phyloP scores from a whole-genome alignment of 2,888 invertebrate genomes.

The Timema podura region DNA sequence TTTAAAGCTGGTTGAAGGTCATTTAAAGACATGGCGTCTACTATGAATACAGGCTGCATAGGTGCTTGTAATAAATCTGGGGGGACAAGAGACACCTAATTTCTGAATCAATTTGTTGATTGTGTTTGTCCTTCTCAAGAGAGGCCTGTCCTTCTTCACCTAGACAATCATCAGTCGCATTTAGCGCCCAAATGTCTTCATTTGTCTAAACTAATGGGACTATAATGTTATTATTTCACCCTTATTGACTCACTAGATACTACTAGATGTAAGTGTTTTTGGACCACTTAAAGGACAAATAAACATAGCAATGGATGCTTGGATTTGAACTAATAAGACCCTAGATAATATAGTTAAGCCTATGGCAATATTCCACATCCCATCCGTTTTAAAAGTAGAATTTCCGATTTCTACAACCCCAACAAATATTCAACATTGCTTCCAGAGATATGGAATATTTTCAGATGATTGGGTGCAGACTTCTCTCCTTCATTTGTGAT shows the following conservation, averaged over 20 bases:
- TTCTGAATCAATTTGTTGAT: constrained; percentile 3
- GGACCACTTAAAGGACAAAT: background rate
- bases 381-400: background rate
- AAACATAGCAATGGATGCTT: constrained; percentile 9
- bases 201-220: background rate
- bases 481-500: background rate
- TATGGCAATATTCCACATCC: constrained; percentile 1
- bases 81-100: background rate
- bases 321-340: background rate
- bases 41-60: background rate
- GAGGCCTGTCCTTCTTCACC: background rate
- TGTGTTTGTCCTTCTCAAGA: no score
- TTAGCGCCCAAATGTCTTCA: background rate
- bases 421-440: constrained; percentile 6
- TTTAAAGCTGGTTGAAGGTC: no score
- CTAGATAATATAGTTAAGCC: background rate
- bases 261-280: background rate
- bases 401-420: background rate
- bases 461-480: background rate
- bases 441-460: background rate
- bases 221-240: constrained; percentile 7
- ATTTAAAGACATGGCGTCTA: no score
- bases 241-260: background rate
- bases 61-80: constrained; percentile 6
- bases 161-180: constrained; percentile 6